These are phyloP conservation scores for Diachasmimorpha longicaudata DNA, from an alignment of 1,140 invertebrate genomes.

Conservation along the genomic window DNA sequence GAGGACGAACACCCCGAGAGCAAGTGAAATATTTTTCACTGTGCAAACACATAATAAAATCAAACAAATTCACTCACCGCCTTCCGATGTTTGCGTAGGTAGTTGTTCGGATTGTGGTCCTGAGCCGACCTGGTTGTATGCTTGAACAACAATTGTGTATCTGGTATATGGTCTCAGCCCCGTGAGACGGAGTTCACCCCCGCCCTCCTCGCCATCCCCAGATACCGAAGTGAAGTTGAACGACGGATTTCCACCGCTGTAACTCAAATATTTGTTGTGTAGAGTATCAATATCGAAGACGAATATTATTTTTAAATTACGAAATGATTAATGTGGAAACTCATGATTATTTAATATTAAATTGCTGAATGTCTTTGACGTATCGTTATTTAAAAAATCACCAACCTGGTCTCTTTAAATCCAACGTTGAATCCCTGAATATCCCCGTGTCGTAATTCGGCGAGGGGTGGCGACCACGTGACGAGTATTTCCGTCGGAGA, in stretches of 20 bases:
- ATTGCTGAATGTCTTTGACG: too few species aligned
- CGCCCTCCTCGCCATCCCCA: slow-evolving; percentile 73
- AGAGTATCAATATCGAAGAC: background rate
- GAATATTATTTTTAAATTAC: too few species aligned
- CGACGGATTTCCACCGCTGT: slow-evolving; percentile 54
- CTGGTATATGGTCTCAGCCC: slow-evolving; percentile 78
- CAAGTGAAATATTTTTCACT: background rate
- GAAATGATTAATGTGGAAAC: too few species aligned
- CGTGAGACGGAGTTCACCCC: slow-evolving; percentile 69
- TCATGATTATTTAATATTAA: too few species aligned
- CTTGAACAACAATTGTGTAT: slow-evolving; percentile 82
- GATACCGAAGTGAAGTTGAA: slow-evolving; percentile 75
- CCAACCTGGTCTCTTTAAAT: slow-evolving; percentile 58
- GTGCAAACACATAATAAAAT: background rate
- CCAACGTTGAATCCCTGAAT: slow-evolving; percentile 71
- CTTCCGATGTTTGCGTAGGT: slow-evolving; percentile 80
- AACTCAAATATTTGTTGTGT: slow-evolving; percentile 29
- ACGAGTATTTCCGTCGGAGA: slow-evolving; percentile 80
- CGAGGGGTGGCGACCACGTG: slow-evolving; percentile 75
- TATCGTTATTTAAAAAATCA: too few species aligned
- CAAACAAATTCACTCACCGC: slow-evolving; percentile 65
- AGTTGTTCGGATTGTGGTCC: slow-evolving; percentile 80
- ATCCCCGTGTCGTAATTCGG: slow-evolving; percentile 74
- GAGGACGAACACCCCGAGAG: too few species aligned
- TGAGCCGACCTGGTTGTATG: slow-evolving; percentile 84